phyloP scores from a whole-genome alignment of 2,888 invertebrate genomes.

The Sarcophaga rosellei region DNA sequence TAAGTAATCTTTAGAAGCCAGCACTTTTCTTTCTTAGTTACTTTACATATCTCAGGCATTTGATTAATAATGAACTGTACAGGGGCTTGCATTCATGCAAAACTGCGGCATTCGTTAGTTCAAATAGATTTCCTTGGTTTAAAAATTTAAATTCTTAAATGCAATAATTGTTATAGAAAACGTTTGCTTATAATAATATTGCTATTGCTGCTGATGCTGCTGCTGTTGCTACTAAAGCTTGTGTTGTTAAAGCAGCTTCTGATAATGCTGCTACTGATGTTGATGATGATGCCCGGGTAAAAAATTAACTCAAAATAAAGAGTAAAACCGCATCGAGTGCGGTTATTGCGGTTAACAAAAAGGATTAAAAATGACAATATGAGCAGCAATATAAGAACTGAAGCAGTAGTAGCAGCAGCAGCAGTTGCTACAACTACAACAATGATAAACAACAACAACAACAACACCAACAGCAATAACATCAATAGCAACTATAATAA shows the following conservation, averaged over 20 bases:
- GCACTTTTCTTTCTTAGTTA: too few species aligned
- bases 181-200: not conserved
- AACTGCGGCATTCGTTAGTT: too few species aligned
- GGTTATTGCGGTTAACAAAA: constrained; percentile 72
- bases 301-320: constrained; percentile 69
- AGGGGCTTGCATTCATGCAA: too few species aligned
- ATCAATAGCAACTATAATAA: constrained; percentile 40
- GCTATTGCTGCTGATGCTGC: not conserved
- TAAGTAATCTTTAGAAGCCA: too few species aligned
- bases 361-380: constrained; percentile 71
- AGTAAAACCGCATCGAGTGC: constrained; percentile 72
- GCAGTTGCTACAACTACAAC: constrained; percentile 17
- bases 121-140: too few species aligned
- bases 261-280: constrained; percentile 9
- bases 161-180: constrained; percentile 57
- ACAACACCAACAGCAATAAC: not conserved
- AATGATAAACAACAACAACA: not conserved
- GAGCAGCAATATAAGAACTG: constrained; percentile 63
- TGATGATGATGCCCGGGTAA: constrained; percentile 44
- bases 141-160: constrained; percentile 51
- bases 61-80: too few species aligned
- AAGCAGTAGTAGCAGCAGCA: constrained; percentile 56
- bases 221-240: constrained; percentile 5
- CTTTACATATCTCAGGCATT: too few species aligned
- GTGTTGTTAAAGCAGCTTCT: not conserved